Percentiles rank a stretch among this genome's conserved stretches.
Evolutionary conservation across 92 coral and sea anemone species (phyloP).

Genomic region (Porites evermanni): DNA sequence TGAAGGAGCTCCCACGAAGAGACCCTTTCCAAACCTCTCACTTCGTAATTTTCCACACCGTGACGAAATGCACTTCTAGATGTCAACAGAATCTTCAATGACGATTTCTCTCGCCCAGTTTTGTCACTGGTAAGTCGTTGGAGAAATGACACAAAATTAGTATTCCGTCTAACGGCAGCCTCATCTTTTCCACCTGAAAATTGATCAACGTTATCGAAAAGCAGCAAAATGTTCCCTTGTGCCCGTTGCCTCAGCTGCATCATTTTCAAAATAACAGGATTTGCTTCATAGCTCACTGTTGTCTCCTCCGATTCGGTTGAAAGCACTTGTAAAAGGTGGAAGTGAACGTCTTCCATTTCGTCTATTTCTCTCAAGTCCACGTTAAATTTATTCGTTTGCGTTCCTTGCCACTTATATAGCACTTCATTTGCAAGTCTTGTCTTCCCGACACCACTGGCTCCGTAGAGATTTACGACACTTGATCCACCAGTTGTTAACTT

Average conservation of each 20-base stretch:
- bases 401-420: slow-evolving; percentile 2
- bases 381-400: background rate
- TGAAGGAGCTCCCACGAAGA: slow-evolving; percentile 37
- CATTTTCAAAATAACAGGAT: slow-evolving; percentile 30
- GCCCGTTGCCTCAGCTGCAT: slow-evolving; percentile 1
- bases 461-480: slow-evolving; percentile 51
- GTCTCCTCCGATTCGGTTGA: background rate
- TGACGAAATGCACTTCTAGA: slow-evolving; percentile 49
- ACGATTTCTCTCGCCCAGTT: slow-evolving; percentile 17
- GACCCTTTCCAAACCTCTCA: slow-evolving; percentile 50
- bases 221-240: slow-evolving; percentile 13
- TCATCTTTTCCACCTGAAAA: background rate
- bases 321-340: slow-evolving; percentile 24
- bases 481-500: slow-evolving; percentile 8
- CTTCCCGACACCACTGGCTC: slow-evolving; percentile 74
- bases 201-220: slow-evolving; percentile 34
- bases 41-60: slow-evolving; percentile 40
- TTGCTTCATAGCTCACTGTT: slow-evolving; percentile 23
- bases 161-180: background rate
- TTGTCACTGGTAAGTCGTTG: slow-evolving; percentile 13
- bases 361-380: slow-evolving; percentile 52
- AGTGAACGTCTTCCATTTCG: slow-evolving; percentile 25
- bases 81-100: slow-evolving; percentile 60
- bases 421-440: slow-evolving; percentile 63
- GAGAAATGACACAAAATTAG: background rate